A percentile compares a stretch with the other conserved stretches of the same genome.
Conservation (phyloP, 1,140 invertebrate genomes). For the Calliopsis andreniformis region DNA sequence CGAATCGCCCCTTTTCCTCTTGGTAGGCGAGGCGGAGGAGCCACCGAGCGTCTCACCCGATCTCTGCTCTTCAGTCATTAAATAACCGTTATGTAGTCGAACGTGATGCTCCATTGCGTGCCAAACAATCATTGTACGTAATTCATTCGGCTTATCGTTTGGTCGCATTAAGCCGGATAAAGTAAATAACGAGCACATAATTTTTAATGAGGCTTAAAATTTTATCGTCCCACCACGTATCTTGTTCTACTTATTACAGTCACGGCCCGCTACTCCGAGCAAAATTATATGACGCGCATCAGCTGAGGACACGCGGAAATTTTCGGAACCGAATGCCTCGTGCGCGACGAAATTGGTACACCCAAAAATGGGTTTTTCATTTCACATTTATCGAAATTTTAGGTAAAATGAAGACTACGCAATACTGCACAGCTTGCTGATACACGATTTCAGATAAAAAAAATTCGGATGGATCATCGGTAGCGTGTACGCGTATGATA, state of each 20-base stretch:
- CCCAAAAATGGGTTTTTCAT: neutral
- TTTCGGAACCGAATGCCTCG: neutral
- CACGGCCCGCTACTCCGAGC: neutral
- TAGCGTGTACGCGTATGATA: neutral
- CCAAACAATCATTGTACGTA: slow-evolving; percentile 47
- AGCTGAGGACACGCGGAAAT: neutral
- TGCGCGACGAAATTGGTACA: neutral
- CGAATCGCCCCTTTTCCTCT: neutral
- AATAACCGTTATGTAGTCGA: slow-evolving; percentile 39
- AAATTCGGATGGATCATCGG: too few relatives aligned
- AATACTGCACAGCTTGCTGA: neutral
- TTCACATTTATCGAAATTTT: neutral
- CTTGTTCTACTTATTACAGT: slow-evolving; percentile 18
- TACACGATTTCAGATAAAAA: neutral
- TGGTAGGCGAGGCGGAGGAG: neutral
- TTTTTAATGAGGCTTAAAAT: slow-evolving; percentile 33
- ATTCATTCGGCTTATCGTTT: slow-evolving; percentile 33
- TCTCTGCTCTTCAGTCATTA: slow-evolving; percentile 16
- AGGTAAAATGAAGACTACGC: too few relatives aligned
- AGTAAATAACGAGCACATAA: slow-evolving; percentile 47
- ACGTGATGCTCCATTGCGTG: slow-evolving; percentile 35
- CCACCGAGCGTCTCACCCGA: neutral
- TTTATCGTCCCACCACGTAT: slow-evolving; percentile 2
- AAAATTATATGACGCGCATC: neutral
- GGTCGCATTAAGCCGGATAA: slow-evolving; percentile 37